Percentiles rank a stretch among this genome's conserved stretches.
These are phyloP conservation scores for Cyphomyrus discorhynchus DNA, from an alignment of 2,113 vertebrate genomes.

Conservation along the genomic window DNA sequence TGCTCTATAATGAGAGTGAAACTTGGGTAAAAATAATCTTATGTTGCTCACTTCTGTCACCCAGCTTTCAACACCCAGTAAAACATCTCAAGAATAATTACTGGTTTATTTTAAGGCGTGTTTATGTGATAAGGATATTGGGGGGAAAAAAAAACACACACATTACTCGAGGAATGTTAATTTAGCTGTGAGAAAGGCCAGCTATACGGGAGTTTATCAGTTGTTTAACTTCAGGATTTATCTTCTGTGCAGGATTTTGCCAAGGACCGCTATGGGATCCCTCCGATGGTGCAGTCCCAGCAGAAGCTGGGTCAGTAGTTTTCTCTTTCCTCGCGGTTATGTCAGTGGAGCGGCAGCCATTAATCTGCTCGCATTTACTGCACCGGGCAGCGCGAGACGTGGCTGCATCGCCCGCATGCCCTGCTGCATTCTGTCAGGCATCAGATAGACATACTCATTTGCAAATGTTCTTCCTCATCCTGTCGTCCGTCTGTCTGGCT, in stretches of 20 bases:
- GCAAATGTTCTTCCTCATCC: neutral
- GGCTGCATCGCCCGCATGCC: neutral
- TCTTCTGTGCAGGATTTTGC: constrained; percentile 79
- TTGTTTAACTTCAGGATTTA: neutral
- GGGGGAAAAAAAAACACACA: neutral
- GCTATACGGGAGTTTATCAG: neutral
- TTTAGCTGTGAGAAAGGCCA: neutral
- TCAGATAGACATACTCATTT: neutral
- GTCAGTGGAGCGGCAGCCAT: neutral
- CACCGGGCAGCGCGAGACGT: neutral
- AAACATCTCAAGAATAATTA: constrained; percentile 7
- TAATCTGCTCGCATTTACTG: neutral
- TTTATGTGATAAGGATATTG: neutral
- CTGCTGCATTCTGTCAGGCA: neutral
- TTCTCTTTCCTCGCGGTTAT: neutral
- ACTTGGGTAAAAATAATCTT: neutral
- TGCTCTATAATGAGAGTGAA: neutral
- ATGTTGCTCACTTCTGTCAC: neutral
- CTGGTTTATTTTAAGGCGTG: neutral
- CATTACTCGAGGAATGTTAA: neutral
- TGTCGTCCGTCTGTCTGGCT: constrained; percentile 29
- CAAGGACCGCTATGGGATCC: constrained; percentile 85
- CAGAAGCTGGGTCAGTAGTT: constrained; percentile 86
- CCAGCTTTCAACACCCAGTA: constrained; percentile 23
- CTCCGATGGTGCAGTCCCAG: constrained; percentile 85